Conservation (phyloP, 2,797 vertebrate species). For the Alcedo quadribrachys region DNA sequence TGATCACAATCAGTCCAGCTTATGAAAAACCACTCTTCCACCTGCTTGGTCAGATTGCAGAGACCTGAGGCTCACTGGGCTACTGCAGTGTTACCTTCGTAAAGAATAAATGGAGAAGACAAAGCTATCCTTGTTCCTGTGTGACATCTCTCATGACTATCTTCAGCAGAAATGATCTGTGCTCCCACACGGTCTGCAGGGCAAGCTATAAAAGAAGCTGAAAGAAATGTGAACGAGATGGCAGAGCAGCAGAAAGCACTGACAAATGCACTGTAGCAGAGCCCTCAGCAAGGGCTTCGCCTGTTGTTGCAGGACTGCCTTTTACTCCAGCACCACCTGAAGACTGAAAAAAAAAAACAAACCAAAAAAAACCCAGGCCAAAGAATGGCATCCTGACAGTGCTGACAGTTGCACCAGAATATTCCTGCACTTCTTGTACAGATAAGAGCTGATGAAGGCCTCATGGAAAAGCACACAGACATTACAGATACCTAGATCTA, state of each 20-base stretch:
- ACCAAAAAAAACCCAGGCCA: neutral
- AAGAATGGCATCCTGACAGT: neutral
- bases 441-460: neutral
- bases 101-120: neutral
- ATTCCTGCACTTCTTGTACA: neutral
- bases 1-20: neutral
- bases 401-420: neutral
- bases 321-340: neutral
- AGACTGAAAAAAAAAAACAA: neutral
- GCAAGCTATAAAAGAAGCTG: neutral
- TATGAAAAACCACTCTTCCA: neutral
- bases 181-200: neutral
- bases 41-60: neutral
- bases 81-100: neutral
- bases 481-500: neutral
- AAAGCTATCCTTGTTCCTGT: neutral
- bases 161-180: neutral
- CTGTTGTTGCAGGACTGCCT: neutral
- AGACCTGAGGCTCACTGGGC: neutral
- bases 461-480: fast-evolving
- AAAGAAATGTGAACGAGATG: neutral
- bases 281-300: neutral
- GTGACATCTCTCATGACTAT: neutral
- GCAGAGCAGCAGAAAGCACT: neutral
- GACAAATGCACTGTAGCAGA: neutral